Evolutionary conservation across 2,797 vertebrate species (phyloP).

Genomic region (Coccyzus lansbergi): DNA sequence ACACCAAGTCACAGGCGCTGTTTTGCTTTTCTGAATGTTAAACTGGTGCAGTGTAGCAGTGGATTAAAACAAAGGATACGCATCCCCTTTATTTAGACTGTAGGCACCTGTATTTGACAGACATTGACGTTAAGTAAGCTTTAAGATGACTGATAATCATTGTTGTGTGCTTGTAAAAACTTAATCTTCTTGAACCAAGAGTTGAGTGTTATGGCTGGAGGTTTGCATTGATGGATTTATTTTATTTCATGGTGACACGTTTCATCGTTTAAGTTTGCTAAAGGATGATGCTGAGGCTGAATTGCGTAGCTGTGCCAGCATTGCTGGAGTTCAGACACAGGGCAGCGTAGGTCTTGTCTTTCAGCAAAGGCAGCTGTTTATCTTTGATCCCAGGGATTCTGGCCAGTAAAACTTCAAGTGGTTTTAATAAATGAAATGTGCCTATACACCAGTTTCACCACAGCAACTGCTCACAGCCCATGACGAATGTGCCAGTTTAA

Average conservation of each 20-base stretch:
- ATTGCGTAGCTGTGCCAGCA: background rate
- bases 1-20: background rate
- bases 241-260: fast-evolving
- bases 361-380: background rate
- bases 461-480: background rate
- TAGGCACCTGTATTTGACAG: background rate
- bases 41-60: background rate
- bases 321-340: background rate
- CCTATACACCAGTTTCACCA: background rate
- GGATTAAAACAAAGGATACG: background rate
- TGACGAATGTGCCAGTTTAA: background rate
- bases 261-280: background rate
- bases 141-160: background rate
- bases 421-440: constrained; percentile 5
- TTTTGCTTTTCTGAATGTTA: background rate
- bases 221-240: background rate
- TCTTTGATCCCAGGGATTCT: background rate
- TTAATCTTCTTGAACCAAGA: background rate
- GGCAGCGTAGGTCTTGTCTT: background rate
- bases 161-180: background rate
- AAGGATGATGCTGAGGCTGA: background rate
- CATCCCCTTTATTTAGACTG: background rate
- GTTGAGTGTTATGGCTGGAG: background rate
- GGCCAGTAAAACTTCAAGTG: background rate
- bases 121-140: background rate